Base-by-base conservation (phyloP, 2,797 vertebrate genomes). In the Mallotus villosus region DNA sequence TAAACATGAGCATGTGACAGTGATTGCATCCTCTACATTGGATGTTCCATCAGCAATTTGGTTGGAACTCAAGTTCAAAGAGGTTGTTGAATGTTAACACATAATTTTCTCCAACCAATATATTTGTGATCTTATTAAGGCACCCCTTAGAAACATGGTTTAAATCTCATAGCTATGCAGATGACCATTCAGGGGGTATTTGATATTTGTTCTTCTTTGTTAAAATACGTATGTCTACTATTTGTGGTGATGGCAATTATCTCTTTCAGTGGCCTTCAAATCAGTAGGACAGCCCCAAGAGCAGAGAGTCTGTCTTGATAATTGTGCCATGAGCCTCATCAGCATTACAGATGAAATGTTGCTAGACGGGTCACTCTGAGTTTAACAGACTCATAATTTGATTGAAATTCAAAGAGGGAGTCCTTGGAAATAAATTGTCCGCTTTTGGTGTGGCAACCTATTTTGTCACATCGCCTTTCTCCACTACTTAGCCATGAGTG, bases 391-490 rank as follows among this genome's bases (percentile, higher is more conserved):
- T 78, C 84, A 91, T 55, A 91, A 92, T 91, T 91, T 86, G 90
- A 91, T 92, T 90, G 89, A 91, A 91, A 92, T 91, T 92, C 90
- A 90, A 90, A 91, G 89, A 83, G 88, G 88, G 86, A 91, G 89
- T 89, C 85, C 85, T 80, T 82, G 85, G 83, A 92, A 90, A 86
- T 90, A 86, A 85, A 91, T 88, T 85, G 82, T 81, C 67, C 79
- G 84, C 81, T 88, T 86, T 85, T 85, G 75, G 81, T 86, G 89
- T 90, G 88, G 85, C 75, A 71, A 81, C 88, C 80, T 80, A 75
- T 74, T 90, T 86, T 84, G 83, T 87, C 87, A 89, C 84, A 83
- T 82, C 76, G 62, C 73, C 81, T 83, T 82, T 81, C 82, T 88
- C 75, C 84, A 86, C 82, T 78, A 76, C 81, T 83, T 84, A 85